Evolutionary conservation across 2,797 vertebrate species (phyloP).

Genomic region (Argya squamiceps): DNA sequence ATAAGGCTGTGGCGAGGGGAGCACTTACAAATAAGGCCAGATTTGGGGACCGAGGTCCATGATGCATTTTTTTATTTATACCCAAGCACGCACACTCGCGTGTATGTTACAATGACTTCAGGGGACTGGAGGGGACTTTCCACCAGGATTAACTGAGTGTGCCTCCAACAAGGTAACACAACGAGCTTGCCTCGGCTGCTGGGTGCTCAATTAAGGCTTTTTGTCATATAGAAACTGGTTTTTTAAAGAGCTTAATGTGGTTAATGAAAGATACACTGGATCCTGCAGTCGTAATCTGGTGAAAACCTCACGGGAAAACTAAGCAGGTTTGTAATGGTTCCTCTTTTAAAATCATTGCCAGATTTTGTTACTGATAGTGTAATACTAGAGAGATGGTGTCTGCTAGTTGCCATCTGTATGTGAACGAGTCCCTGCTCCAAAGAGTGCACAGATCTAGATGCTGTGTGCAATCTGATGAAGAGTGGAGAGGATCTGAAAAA

Average conservation of each 20-base stretch:
- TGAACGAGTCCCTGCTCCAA: not conserved
- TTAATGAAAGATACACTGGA: not conserved
- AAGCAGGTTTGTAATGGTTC: not conserved
- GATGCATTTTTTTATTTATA: slow-evolving; percentile 82
- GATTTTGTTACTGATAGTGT: not conserved
- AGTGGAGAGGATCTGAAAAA: not conserved
- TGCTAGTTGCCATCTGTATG: not conserved
- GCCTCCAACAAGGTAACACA: slow-evolving; percentile 57
- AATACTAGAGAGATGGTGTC: no score
- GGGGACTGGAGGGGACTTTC: slow-evolving; percentile 77
- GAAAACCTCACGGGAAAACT: not conserved
- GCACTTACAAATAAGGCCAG: slow-evolving; percentile 71
- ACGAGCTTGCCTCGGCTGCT: not conserved
- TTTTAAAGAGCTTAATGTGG: not conserved
- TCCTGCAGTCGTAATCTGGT: not conserved
- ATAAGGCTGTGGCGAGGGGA: slow-evolving; percentile 60
- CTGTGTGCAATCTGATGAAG: not conserved
- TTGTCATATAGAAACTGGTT: not conserved
- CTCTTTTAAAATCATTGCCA: not conserved
- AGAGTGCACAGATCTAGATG: not conserved
- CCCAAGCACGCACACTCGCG: slow-evolving; percentile 61
- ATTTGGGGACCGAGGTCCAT: slow-evolving; percentile 57
- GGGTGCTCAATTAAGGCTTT: not conserved
- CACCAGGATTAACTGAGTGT: slow-evolving; percentile 53
- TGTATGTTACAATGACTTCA: slow-evolving; percentile 75